Base-by-base conservation (phyloP, 2,888 invertebrate species). In the Argyresthia goedartella region DNA sequence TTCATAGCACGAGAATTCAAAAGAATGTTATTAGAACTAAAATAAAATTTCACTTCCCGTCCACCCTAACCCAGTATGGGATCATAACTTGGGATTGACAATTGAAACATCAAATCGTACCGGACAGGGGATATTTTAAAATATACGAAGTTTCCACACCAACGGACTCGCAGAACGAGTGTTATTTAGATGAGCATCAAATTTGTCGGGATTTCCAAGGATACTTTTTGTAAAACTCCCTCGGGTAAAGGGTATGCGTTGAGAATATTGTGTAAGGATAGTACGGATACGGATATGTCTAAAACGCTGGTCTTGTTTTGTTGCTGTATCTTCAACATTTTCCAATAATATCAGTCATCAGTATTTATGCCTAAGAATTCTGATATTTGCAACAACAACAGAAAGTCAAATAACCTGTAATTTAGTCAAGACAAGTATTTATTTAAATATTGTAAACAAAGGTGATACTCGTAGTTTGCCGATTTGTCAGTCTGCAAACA, bases 81-180 rank as follows among this genome's bases (percentile, higher is more conserved):
- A 84, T 84, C 84, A 84, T 65, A 48, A 48, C 13, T 15, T 13
- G 36, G 11, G 33, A 41, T 16, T 72, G 76, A 76, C 80, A 79
- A 84, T 84, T 85, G 85, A 84, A 82, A 85, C 73, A 69, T 72
- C 73, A 59, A 62, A 59, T 62, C 57, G 64, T 61, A 62, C 63
- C 65, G 76, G 76, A 75, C 72, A 69, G 70, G 16, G 62, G 66
- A 68, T 65, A 75, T 82, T 84, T 85, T 82, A 81, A 82, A 84
- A 86, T 81, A 78, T 72, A 75, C 67, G 68, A 67, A 63, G 66
- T 68, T 76, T 74, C 67, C 69, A 62, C 69, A 60, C 67, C 72
- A 71, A 59, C 76, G 81, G 75, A 61, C 78, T 72, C 58, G 57
- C 59, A 63, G 59, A 56, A 60, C 53, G 59, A 59, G 55, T 57